Evolutionary conservation across 2,113 vertebrate genomes (phyloP).

Genomic region (Bujurquina vittata): DNA sequence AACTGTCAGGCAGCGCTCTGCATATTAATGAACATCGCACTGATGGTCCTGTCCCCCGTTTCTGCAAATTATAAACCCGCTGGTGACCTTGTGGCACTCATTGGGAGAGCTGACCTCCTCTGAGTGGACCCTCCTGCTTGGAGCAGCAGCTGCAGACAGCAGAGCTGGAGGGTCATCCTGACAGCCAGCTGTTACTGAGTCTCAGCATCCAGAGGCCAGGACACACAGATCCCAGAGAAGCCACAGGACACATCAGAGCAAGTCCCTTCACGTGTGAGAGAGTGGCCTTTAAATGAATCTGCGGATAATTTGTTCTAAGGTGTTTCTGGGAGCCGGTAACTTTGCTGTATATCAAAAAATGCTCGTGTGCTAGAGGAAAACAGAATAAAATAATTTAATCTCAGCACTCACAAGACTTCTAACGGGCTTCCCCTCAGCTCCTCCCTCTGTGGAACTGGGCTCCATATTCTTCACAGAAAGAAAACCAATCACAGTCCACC

Average conservation of each 20-base stretch:
- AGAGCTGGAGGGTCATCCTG: slow-evolving; percentile 71
- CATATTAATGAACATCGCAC: slow-evolving; percentile 66
- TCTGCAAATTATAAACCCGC: slow-evolving; percentile 70
- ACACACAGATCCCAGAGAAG: slow-evolving; percentile 63
- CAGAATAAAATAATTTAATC: background rate
- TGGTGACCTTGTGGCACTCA: slow-evolving; percentile 75
- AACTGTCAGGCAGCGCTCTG: slow-evolving; percentile 61
- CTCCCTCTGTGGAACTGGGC: slow-evolving; percentile 68
- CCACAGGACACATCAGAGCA: slow-evolving; percentile 41
- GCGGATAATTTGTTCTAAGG: background rate
- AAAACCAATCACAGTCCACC: slow-evolving; percentile 70
- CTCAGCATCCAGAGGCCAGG: slow-evolving; percentile 64
- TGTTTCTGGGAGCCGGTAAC: background rate
- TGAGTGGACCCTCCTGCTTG: slow-evolving; percentile 77
- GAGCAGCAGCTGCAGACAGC: slow-evolving; percentile 78
- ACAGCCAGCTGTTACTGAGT: slow-evolving; percentile 78
- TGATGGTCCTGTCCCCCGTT: slow-evolving; percentile 64
- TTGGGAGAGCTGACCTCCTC: slow-evolving; percentile 76
- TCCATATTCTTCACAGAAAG: slow-evolving; percentile 82
- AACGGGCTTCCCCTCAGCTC: slow-evolving; percentile 68
- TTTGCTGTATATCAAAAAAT: background rate
- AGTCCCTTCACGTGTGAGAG: slow-evolving; percentile 21
- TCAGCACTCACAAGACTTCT: slow-evolving; percentile 80
- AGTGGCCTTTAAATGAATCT: slow-evolving; percentile 6
- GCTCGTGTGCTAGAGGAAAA: background rate